phyloP scores from a whole-genome alignment of 2,888 invertebrate genomes.

The Tetranychus piercei region DNA sequence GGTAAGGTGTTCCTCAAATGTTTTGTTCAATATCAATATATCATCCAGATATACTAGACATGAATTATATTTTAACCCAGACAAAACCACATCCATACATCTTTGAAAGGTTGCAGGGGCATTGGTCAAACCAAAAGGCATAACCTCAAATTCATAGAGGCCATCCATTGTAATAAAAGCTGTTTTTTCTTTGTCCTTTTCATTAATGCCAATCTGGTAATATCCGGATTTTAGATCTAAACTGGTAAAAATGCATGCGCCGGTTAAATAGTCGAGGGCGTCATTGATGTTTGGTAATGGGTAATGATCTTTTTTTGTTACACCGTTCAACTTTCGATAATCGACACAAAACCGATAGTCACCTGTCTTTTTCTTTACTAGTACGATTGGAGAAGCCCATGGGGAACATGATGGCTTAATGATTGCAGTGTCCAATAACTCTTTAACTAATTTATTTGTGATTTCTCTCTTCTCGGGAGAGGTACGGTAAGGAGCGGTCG shows the following conservation, averaged over 20 bases:
- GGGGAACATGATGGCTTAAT: neutral
- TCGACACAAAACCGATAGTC: too few relatives aligned
- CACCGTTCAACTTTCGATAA: neutral
- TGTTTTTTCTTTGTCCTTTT: slow-evolving; percentile 25
- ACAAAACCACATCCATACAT: slow-evolving; percentile 25
- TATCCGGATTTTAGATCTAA: slow-evolving; percentile 27
- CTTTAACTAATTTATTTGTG: neutral
- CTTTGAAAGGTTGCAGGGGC: slow-evolving; percentile 26
- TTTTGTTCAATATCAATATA: slow-evolving; percentile 22
- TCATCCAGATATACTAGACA: slow-evolving; percentile 27
- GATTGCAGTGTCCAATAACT: neutral
- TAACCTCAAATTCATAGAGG: slow-evolving; percentile 23
- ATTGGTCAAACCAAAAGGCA: slow-evolving; percentile 26
- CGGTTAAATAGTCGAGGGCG: slow-evolving; percentile 23
- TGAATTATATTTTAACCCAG: slow-evolving; percentile 24
- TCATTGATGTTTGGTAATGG: slow-evolving; percentile 27
- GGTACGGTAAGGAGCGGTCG: neutral
- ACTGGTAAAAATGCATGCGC: slow-evolving; percentile 22
- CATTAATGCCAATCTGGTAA: slow-evolving; percentile 25
- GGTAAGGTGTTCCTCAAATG: slow-evolving; percentile 22
- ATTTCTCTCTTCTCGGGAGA: neutral
- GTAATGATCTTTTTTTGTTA: slow-evolving; percentile 23
- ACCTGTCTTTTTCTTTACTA: slow-evolving; percentile 10
- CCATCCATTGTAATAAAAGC: slow-evolving; percentile 26
- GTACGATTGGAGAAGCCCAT: neutral